Evolutionary conservation across 2,888 invertebrate species (phyloP).

Genomic region (Microctonus brassicae): DNA sequence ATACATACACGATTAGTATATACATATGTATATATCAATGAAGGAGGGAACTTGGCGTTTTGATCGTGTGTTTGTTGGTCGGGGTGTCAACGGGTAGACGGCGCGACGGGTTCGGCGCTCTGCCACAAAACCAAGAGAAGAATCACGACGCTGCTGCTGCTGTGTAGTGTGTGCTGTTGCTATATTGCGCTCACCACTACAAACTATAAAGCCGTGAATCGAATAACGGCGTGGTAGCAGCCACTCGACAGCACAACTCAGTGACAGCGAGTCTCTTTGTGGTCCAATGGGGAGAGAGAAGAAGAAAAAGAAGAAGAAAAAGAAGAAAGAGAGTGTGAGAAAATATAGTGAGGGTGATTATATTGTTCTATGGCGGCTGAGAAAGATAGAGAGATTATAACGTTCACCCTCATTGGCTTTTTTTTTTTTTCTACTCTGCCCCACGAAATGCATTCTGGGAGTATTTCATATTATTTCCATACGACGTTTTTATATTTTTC

Average conservation of each 20-base stretch:
- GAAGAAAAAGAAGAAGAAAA: slow-evolving; percentile 27
- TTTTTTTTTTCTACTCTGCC: not conserved
- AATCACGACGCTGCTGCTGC: slow-evolving; percentile 37
- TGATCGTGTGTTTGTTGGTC: slow-evolving; percentile 20
- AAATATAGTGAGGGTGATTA: not conserved
- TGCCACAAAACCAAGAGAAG: slow-evolving; percentile 33
- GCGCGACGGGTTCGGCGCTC: slow-evolving; percentile 19
- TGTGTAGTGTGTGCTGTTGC: too few relatives aligned
- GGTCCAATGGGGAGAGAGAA: slow-evolving; percentile 35
- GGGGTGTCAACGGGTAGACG: slow-evolving; percentile 42
- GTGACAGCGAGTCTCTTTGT: slow-evolving; percentile 63
- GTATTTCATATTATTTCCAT: not conserved
- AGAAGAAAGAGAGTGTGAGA: slow-evolving; percentile 21
- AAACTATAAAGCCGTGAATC: slow-evolving; percentile 51
- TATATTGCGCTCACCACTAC: too few relatives aligned
- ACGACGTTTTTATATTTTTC: not conserved
- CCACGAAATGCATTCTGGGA: slow-evolving; percentile 26
- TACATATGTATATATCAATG: not conserved
- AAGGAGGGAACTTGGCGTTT: slow-evolving; percentile 5
- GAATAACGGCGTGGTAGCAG: slow-evolving; percentile 65
- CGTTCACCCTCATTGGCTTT: not conserved
- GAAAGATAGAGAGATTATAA: slow-evolving; percentile 9
- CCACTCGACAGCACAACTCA: slow-evolving; percentile 56
- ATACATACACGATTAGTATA: too few relatives aligned
- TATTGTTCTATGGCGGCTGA: not conserved